Evolutionary conservation across 2,888 invertebrate species (phyloP), one percentile per base, ranked within the genome.

Genomic region (Malachius bipustulatus): DNA sequence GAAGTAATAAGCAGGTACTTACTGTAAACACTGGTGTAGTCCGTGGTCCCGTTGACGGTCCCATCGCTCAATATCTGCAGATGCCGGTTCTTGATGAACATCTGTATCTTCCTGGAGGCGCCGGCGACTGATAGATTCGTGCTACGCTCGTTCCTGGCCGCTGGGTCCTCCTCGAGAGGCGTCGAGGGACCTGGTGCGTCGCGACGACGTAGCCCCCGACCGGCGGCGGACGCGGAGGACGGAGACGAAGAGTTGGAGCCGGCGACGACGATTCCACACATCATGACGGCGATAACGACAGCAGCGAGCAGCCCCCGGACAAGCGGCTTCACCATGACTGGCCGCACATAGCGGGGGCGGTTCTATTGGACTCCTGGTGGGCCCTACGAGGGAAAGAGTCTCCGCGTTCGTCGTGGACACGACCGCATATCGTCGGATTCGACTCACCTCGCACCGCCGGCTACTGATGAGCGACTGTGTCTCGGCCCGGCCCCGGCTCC

Each of bases 21-120:
- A 85, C 85, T 82, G 74, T 81, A 82, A 67, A 78, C 77, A 67
- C 82, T 82, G 61, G 71, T 72, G 66, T 77, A 78, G 62, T 83
- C 77, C 58, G 71, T 73, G 59, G 83, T 83, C 51, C 85, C 84
- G 69, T 82, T 83, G 64, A 87, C 82, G 52, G 78, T 78, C 62
- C 85, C 85, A 67, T 84, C 83, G 49, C 82, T 81, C 65, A 82
- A 66, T 54, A 87, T 70, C 67, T 85, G 85, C 48, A 87, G 72
- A 62, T 81, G 79, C 51, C 78, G 74, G 68, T 84, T 80, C 68
- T 80, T 83, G 65, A 87, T 77, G 69, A 77, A 82, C 73, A 87
- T 73, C 67, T 81, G 81, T 56, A 85, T 82, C 59, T 81, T 82
- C 53, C 83, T 71, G 46, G 77, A 74, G 41, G 80, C 75, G 60